phyloP scores from a whole-genome alignment of 2,797 vertebrate species.

The Acomys russatus region DNA sequence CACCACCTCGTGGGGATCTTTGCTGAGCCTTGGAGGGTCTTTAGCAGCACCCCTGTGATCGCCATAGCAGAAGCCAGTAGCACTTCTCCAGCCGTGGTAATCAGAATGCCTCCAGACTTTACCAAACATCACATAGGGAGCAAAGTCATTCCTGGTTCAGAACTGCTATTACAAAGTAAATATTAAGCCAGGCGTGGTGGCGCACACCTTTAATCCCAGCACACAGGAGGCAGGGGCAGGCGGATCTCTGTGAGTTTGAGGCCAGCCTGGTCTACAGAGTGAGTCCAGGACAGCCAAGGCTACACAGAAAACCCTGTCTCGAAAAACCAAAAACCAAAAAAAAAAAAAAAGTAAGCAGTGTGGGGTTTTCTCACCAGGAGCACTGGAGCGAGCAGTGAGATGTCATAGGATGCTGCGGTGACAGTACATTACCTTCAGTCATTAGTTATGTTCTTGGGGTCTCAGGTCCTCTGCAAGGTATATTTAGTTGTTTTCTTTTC shows the following conservation, averaged over 20 bases:
- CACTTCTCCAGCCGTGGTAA: background rate
- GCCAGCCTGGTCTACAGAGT: too few relatives aligned
- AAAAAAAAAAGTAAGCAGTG: background rate
- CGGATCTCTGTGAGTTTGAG: too few relatives aligned
- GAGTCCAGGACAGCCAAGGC: too few relatives aligned
- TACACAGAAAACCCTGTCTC: too few relatives aligned
- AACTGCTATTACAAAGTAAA: background rate
- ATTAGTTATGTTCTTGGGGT: background rate
- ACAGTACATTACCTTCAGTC: background rate
- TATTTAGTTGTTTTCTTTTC: slow-evolving; percentile 8
- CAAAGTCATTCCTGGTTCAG: background rate
- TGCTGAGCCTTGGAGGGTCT: background rate
- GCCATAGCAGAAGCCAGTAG: background rate
- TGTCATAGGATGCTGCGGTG: background rate
- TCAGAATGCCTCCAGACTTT: slow-evolving; percentile 3
- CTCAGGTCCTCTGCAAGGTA: background rate
- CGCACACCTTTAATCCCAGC: too few relatives aligned
- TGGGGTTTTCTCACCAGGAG: background rate
- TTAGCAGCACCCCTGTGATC: background rate
- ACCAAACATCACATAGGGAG: background rate
- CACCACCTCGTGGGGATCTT: background rate
- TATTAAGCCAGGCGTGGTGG: too few relatives aligned
- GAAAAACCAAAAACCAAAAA: too few relatives aligned
- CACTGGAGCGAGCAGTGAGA: background rate
- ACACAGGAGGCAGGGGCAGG: too few relatives aligned